A percentile compares a stretch with the other conserved stretches of the same genome.
These are phyloP conservation scores for Sminthurides bifidus DNA, from an alignment of 1,140 invertebrate genomes.

Conservation along the genomic window DNA sequence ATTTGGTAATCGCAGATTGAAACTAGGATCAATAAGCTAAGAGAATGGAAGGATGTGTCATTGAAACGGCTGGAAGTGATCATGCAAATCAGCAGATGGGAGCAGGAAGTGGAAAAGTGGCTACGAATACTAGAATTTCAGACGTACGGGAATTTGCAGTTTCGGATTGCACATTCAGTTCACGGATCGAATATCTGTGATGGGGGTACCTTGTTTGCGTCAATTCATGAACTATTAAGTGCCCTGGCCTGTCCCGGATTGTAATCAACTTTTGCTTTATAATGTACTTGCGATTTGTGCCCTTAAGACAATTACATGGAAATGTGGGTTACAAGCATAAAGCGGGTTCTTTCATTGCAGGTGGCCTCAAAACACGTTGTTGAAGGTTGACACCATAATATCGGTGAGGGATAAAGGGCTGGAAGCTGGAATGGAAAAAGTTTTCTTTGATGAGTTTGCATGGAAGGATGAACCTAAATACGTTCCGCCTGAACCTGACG, in stretches of 20 bases:
- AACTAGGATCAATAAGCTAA: slow-evolving; percentile 7
- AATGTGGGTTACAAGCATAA: not conserved
- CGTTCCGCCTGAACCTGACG: slow-evolving; percentile 6
- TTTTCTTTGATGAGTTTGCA: slow-evolving; percentile 10
- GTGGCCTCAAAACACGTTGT: slow-evolving; percentile 14
- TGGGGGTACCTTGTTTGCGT: not conserved
- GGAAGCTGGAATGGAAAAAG: slow-evolving; percentile 17
- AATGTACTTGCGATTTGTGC: not conserved
- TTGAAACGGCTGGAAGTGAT: slow-evolving; percentile 9
- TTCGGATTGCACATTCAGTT: slow-evolving; percentile 15
- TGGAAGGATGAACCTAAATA: slow-evolving; percentile 11
- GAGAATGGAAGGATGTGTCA: slow-evolving; percentile 4
- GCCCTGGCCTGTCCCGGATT: slow-evolving; percentile 15
- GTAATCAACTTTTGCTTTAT: slow-evolving; percentile 2
- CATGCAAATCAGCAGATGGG: slow-evolving; percentile 21
- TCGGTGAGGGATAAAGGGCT: slow-evolving; percentile 17
- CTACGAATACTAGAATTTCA: slow-evolving; percentile 24
- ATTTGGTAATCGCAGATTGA: slow-evolving; percentile 16
- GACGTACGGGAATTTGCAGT: slow-evolving; percentile 20
- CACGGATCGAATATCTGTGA: not conserved
- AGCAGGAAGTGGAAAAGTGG: slow-evolving; percentile 26
- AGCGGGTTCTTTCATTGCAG: slow-evolving; percentile 6
- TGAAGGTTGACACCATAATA: slow-evolving; percentile 18
- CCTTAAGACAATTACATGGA: not conserved
- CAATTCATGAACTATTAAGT: slow-evolving; percentile 16